Evolutionary conservation across 2,113 vertebrate species (phyloP).

Genomic region (Leucopsar rothschildi): DNA sequence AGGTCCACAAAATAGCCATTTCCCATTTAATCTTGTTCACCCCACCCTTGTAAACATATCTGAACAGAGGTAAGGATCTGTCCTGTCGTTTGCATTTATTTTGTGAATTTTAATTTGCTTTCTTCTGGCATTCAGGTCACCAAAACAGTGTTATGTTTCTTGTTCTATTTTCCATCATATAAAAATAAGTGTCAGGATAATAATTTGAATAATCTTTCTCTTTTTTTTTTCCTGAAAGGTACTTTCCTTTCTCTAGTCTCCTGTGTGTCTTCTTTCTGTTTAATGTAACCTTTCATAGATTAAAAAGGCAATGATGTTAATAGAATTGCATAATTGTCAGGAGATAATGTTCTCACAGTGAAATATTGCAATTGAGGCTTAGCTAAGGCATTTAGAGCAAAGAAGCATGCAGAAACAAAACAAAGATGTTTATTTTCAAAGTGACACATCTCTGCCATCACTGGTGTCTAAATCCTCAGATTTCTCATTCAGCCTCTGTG

Average conservation of each 20-base stretch:
- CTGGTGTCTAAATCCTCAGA: background rate
- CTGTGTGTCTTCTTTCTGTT: slow-evolving; percentile 49
- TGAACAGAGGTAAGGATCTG: background rate
- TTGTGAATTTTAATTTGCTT: slow-evolving; percentile 38
- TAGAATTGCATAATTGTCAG: slow-evolving; percentile 66
- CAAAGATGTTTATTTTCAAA: slow-evolving; percentile 64
- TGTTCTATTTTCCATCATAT: slow-evolving; percentile 25
- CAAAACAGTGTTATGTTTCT: slow-evolving; percentile 15
- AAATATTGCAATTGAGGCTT: slow-evolving; percentile 52
- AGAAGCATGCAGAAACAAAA: slow-evolving; percentile 56
- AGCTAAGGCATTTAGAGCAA: slow-evolving; percentile 53
- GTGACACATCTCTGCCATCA: slow-evolving; percentile 9
- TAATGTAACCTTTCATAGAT: slow-evolving; percentile 61
- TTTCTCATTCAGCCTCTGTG: background rate
- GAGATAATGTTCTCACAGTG: slow-evolving; percentile 63
- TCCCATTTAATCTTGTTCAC: background rate
- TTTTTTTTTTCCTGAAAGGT: background rate
- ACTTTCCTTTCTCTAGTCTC: slow-evolving; percentile 19
- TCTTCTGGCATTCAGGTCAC: slow-evolving; percentile 12
- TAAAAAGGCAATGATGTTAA: slow-evolving; percentile 69
- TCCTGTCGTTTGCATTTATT: background rate
- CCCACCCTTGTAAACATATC: background rate
- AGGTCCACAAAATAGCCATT: background rate
- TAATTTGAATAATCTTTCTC: slow-evolving; percentile 26
- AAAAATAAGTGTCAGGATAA: slow-evolving; percentile 46